These are phyloP conservation scores for Toxotes lorentzi DNA, from an alignment of 2,797 vertebrate genomes.

Conservation along the genomic window DNA sequence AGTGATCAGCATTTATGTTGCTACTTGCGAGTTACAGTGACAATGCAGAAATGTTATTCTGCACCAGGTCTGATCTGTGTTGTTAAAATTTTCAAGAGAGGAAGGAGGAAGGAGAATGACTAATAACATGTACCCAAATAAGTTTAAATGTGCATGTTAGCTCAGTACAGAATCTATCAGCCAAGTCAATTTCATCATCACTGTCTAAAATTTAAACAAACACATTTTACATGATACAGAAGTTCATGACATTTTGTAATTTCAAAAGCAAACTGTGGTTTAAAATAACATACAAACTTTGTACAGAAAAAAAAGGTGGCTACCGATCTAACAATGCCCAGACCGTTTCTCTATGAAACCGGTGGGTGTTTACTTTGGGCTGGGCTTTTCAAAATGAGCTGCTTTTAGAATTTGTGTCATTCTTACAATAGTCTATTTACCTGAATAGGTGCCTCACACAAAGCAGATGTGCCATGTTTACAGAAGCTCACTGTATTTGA, in stretches of 20 bases:
- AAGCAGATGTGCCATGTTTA: constrained; percentile 23
- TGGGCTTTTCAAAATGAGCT: constrained; percentile 46
- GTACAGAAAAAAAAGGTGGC: neutral
- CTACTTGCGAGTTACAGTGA: neutral
- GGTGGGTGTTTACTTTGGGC: constrained; percentile 44
- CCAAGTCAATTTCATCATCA: neutral
- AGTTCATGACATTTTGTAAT: neutral
- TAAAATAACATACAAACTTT: constrained; percentile 6
- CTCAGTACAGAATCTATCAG: neutral
- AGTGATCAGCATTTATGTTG: neutral
- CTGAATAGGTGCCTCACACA: neutral
- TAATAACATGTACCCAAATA: neutral
- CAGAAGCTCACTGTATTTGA: constrained; percentile 27
- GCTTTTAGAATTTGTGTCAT: constrained; percentile 33
- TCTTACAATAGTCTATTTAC: constrained; percentile 16
- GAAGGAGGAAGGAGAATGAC: neutral
- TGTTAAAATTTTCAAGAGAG: neutral
- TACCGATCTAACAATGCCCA: constrained; percentile 17
- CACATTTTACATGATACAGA: neutral
- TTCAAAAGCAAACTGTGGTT: neutral
- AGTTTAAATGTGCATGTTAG: neutral
- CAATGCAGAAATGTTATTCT: neutral
- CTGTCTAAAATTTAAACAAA: neutral
- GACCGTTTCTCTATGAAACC: neutral
- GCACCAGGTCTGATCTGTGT: neutral